phyloP scores from a whole-genome alignment of 2,888 invertebrate genomes.

The Anagyrus pseudococci region DNA sequence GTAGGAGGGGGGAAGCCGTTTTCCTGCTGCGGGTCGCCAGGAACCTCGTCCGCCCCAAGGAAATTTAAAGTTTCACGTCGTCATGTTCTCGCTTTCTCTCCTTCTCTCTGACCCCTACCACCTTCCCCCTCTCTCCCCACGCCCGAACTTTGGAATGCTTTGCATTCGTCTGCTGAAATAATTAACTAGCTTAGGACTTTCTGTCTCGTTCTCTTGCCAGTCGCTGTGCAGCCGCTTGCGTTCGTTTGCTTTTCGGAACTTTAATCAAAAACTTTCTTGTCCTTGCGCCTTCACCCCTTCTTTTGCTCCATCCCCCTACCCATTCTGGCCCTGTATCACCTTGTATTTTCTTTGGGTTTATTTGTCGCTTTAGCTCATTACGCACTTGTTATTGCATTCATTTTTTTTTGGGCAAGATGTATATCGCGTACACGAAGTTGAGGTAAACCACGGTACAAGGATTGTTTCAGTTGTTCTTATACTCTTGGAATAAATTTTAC shows the following conservation, averaged over 20 bases:
- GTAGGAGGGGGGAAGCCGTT: constrained; percentile 6
- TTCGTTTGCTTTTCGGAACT: constrained; percentile 29
- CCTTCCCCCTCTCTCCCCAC: no score
- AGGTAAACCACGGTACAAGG: no score
- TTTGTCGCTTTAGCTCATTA: constrained; percentile 34
- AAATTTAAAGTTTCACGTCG: constrained; percentile 32
- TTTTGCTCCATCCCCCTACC: no score
- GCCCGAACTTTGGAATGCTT: constrained; percentile 27
- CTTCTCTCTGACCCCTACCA: no score
- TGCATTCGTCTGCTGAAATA: constrained; percentile 37
- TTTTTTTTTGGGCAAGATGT: constrained; percentile 12
- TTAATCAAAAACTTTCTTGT: constrained; percentile 39
- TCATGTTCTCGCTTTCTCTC: no score
- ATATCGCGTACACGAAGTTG: no score
- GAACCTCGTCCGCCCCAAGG: neutral
- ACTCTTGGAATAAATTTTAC: no score
- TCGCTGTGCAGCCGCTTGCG: neutral
- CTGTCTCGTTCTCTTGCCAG: constrained; percentile 6
- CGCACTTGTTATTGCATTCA: constrained; percentile 28
- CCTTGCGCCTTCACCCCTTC: neutral
- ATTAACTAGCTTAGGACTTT: constrained; percentile 35
- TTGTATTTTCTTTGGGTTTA: constrained; percentile 27
- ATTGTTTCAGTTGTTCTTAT: no score
- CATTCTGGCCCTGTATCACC: no score
- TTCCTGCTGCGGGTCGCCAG: constrained; percentile 13